A percentile compares a stretch with the other conserved stretches of the same genome.
Conservation (phyloP, 2,888 invertebrate genomes). For the Anarsia innoxiella region DNA sequence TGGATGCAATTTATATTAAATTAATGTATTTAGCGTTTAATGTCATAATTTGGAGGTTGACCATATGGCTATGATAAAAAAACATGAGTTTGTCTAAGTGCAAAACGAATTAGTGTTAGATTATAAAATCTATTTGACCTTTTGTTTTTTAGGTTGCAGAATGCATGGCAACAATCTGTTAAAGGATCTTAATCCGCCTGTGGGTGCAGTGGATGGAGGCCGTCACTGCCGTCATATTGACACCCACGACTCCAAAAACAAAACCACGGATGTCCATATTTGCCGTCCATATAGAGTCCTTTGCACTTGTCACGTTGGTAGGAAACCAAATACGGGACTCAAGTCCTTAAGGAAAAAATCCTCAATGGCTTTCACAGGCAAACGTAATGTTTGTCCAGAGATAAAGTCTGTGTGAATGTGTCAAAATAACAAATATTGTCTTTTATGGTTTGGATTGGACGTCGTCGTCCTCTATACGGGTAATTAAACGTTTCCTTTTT, state of each 20-base stretch:
- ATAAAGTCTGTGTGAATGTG: constrained; percentile 74
- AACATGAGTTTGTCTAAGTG: too few relatives aligned
- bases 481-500: constrained; percentile 44
- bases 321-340: constrained; percentile 61
- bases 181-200: constrained; percentile 31
- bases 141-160: too few relatives aligned
- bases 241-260: constrained; percentile 50
- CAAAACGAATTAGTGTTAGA: too few relatives aligned
- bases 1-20: constrained; percentile 3
- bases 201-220: constrained; percentile 38
- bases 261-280: constrained; percentile 55
- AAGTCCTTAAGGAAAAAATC: constrained; percentile 55
- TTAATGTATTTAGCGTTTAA: constrained; percentile 5
- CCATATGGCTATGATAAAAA: too few relatives aligned
- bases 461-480: constrained; percentile 39
- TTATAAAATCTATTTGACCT: too few relatives aligned
- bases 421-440: constrained; percentile 74
- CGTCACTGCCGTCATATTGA: constrained; percentile 29
- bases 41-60: too few relatives aligned
- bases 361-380: constrained; percentile 67
- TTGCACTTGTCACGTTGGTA: constrained; percentile 70
- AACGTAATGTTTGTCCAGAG: constrained; percentile 65
- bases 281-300: constrained; percentile 60
- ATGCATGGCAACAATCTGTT: constrained; percentile 26
- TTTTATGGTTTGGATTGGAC: constrained; percentile 42